Percentiles rank a stretch among this genome's conserved stretches.
Evolutionary conservation across 2,888 invertebrate species (phyloP).

Genomic region (Electrophaes corylata): DNA sequence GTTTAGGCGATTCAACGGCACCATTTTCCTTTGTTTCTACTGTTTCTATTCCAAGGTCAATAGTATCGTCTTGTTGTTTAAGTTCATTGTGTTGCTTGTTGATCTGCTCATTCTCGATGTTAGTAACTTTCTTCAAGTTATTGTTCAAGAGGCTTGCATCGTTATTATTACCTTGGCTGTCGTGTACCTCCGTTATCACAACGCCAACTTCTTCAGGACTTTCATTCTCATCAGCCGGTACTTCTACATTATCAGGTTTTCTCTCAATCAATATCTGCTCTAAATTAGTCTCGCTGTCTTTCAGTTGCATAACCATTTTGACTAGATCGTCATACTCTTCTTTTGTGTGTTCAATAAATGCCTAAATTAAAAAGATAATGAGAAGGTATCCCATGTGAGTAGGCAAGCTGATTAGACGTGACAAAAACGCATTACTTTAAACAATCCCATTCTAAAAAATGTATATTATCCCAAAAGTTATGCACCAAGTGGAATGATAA

Average conservation of each 20-base stretch:
- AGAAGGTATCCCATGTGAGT: slow-evolving; percentile 1
- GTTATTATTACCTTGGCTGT: slow-evolving; percentile 50
- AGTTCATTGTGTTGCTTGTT: slow-evolving; percentile 67
- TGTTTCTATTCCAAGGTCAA: slow-evolving; percentile 39
- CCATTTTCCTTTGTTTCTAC: neutral
- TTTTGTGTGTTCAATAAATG: slow-evolving; percentile 79
- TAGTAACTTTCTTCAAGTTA: slow-evolving; percentile 74
- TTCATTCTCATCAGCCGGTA: slow-evolving; percentile 58
- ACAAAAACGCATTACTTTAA: no score
- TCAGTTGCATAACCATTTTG: slow-evolving; percentile 87
- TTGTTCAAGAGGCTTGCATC: slow-evolving; percentile 55
- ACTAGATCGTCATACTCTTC: slow-evolving; percentile 85
- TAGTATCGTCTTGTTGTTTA: slow-evolving; percentile 44
- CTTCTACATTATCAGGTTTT: slow-evolving; percentile 67
- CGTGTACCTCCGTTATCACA: slow-evolving; percentile 40
- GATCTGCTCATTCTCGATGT: slow-evolving; percentile 77
- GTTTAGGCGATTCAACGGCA: slow-evolving; percentile 47
- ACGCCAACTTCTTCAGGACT: slow-evolving; percentile 37
- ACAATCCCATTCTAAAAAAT: no score
- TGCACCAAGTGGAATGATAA: no score
- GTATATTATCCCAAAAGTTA: no score
- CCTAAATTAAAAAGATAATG: slow-evolving; percentile 64
- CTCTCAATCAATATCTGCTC: slow-evolving; percentile 78
- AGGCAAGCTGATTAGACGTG: neutral
- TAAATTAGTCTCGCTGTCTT: slow-evolving; percentile 88